Conservation (phyloP, 2,888 invertebrate genomes). For the Drosophila robusta region DNA sequence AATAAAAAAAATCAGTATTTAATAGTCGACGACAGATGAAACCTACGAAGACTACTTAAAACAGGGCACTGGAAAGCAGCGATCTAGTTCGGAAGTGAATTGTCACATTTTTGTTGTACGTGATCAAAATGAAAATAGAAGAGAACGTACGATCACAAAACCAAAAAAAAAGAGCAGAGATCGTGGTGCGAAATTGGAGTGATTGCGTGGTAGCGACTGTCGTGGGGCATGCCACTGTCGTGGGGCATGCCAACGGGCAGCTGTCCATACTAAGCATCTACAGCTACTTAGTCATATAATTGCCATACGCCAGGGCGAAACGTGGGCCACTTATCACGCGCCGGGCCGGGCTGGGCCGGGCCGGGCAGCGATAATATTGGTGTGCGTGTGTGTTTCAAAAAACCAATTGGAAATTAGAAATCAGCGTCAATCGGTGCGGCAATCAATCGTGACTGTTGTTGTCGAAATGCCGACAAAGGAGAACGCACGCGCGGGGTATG, state of each 20-base stretch:
- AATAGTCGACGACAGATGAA: too few species aligned
- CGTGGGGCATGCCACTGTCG: conserved; percentile 36
- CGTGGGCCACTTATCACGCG: conserved; percentile 68
- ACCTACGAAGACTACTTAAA: too few species aligned
- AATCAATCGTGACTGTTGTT: conserved; percentile 79
- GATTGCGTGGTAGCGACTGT: conserved; percentile 17
- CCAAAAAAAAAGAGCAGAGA: not conserved
- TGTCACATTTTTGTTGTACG: conserved; percentile 4
- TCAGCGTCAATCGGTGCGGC: conserved; percentile 76
- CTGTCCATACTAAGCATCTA: conserved; percentile 63
- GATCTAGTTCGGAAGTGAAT: not conserved
- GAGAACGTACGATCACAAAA: not conserved
- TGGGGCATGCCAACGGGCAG: conserved; percentile 29
- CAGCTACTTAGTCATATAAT: conserved; percentile 63
- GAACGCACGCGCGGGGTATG: conserved; percentile 63
- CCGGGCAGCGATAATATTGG: conserved; percentile 51
- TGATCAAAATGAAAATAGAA: conserved; percentile 20
- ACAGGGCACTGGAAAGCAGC: not conserved
- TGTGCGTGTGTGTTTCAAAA: conserved; percentile 38
- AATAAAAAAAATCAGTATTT: too few species aligned
- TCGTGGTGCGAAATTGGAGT: conserved; percentile 34
- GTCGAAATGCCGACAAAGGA: conserved; percentile 74
- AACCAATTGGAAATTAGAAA: conserved; percentile 81
- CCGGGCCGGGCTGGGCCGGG: too few species aligned
- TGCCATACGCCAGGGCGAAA: conserved; percentile 46